These are phyloP conservation scores for Balanococcus diminutus DNA, from an alignment of 2,888 invertebrate genomes.

Conservation along the genomic window DNA sequence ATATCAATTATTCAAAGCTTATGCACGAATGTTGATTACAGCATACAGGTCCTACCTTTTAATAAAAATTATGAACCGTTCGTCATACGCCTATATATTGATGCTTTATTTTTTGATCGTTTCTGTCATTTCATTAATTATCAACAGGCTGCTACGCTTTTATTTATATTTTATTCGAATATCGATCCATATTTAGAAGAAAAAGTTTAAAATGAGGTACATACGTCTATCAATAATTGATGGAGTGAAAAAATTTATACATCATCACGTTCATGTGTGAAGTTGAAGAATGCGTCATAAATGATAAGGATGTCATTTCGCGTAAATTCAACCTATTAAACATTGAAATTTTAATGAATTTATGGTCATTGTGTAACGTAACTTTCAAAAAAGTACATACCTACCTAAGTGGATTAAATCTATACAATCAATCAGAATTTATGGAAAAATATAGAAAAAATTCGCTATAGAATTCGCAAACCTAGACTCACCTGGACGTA, in stretches of 20 bases:
- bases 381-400: background rate
- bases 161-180: background rate
- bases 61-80: background rate
- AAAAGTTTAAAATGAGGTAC: background rate
- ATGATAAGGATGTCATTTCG: background rate
- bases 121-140: background rate
- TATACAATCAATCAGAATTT: background rate
- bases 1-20: background rate
- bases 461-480: too few relatives aligned
- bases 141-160: background rate
- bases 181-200: background rate
- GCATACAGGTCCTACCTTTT: background rate
- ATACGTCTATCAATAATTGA: conserved; percentile 10
- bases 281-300: background rate
- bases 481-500: background rate
- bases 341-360: conserved; percentile 1
- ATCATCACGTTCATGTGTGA: background rate
- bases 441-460: too few relatives aligned
- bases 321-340: background rate
- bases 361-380: background rate
- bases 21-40: background rate
- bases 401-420: background rate
- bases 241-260: conserved; percentile 15
- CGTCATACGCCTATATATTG: background rate
- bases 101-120: background rate